Evolutionary conservation across 2,797 vertebrate species (phyloP), one percentile per base, ranked within the genome.

Genomic region (Siniperca undulata): DNA sequence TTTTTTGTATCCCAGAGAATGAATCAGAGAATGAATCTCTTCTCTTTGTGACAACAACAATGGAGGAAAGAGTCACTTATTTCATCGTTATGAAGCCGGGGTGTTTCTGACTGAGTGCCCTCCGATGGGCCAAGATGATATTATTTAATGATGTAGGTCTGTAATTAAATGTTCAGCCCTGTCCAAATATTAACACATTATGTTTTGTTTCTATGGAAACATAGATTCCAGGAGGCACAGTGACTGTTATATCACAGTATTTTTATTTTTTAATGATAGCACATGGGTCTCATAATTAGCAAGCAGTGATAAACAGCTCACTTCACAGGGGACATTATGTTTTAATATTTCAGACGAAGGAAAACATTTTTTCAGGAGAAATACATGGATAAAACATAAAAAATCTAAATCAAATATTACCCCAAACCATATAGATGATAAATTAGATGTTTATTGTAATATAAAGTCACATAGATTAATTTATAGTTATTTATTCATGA

Each of bases 151-250:
- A 84, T 5, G 14, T 13, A 1, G 13, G 8, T 11, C 42, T 59
- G 62, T 85, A 77, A 79, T 81, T 70, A 70, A 11, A 70, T 69
- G 27, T 36, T 58, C 60, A 38, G 58, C 56, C 22, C 42, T 17
- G 61, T 67, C 27, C 24, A 73, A 27, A 75, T n/a, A 24, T 78
- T 53, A 72, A 65, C 17, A 3, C 46, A 24, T 62, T 24, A 24
- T 36, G 68, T 38, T 55, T 40, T 7, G 72, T 84, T 62, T 17
- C 73, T 24, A 75, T 82, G 83, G 78, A 64, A 74, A 82, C 34
- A 3, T 6, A 5, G 24, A 48, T 24, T 17, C 27, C 69, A 48
- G 53, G 20, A 58, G 55, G 24, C 42, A 1, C 11, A 36, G 56
- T 6, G 24, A 13, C 24, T 3, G 30, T 56, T 22, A 20, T 1